Conservation (phyloP, 2,113 vertebrate species). For the Oncorhynchus kisutch region DNA sequence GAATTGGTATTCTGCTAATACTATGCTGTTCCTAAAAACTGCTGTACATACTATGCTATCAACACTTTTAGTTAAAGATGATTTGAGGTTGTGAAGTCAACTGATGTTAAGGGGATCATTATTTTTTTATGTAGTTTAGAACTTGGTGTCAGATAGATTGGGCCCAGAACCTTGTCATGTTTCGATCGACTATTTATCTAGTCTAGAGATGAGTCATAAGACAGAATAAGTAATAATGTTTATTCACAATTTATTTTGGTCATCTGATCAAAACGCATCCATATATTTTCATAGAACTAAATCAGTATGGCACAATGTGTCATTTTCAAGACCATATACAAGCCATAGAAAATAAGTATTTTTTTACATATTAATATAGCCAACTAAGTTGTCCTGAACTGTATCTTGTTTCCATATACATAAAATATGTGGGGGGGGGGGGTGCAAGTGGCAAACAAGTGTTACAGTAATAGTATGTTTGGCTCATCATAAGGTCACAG, state of each 20-base stretch:
- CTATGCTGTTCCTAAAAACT: slow-evolving; percentile 46
- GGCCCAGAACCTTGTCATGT: slow-evolving; percentile 25
- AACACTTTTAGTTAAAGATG: slow-evolving; percentile 11
- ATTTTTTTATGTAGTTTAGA: slow-evolving; percentile 49
- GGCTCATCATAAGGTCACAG: slow-evolving; percentile 28
- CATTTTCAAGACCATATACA: slow-evolving; percentile 30
- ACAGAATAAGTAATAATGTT: not conserved
- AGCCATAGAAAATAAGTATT: slow-evolving; percentile 25
- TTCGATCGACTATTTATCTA: slow-evolving; percentile 50
- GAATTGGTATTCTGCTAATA: slow-evolving; percentile 47
- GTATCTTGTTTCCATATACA: too few relatives aligned
- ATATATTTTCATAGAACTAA: slow-evolving; percentile 32
- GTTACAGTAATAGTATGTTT: slow-evolving; percentile 17
- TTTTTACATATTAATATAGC: not conserved
- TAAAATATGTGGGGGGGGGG: too few relatives aligned
- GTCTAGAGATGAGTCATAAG: slow-evolving; percentile 56
- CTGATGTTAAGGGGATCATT: slow-evolving; percentile 49
- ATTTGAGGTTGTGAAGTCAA: slow-evolving; percentile 41
- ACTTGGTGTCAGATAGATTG: slow-evolving; percentile 27
- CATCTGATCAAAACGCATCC: not conserved
- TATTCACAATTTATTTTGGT: too few relatives aligned
- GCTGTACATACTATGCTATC: slow-evolving; percentile 49
- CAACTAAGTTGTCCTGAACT: slow-evolving; percentile 17
- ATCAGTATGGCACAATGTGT: slow-evolving; percentile 9
- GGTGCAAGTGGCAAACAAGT: slow-evolving; percentile 26